A percentile compares a stretch with the other conserved stretches of the same genome.
Conservation (phyloP, 2,797 vertebrate genomes). For the Phalloptychus januarius region DNA sequence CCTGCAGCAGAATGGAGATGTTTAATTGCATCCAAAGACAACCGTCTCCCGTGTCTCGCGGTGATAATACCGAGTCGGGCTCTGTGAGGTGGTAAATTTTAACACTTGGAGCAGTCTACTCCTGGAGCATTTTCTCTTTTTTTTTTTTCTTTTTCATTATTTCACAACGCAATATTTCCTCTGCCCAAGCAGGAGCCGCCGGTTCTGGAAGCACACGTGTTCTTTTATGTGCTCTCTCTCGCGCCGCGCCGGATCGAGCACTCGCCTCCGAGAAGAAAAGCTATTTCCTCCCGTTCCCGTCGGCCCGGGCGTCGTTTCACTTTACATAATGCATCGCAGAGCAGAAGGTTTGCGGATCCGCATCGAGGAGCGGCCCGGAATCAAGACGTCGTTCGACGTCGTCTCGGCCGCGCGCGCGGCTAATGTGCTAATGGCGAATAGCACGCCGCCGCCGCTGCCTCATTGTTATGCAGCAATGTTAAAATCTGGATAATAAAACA, state of each 20-base stretch:
- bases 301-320: slow-evolving; percentile 17
- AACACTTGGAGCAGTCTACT: slow-evolving; percentile 22
- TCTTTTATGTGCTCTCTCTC: slow-evolving; percentile 31
- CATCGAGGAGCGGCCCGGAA: background rate
- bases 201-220: slow-evolving; percentile 1
- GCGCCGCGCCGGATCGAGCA: background rate
- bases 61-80: slow-evolving; percentile 3
- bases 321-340: slow-evolving; percentile 18
- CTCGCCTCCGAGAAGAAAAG: slow-evolving; percentile 13
- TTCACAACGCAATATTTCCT: slow-evolving; percentile 22
- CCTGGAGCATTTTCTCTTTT: slow-evolving; percentile 3
- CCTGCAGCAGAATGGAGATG: slow-evolving; percentile 5
- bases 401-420: background rate
- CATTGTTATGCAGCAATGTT: slow-evolving; percentile 20
- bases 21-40: slow-evolving; percentile 21
- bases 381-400: slow-evolving; percentile 3
- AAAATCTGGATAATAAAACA: slow-evolving; percentile 42
- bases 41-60: slow-evolving; percentile 7
- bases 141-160: slow-evolving; percentile 26
- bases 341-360: background rate
- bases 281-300: slow-evolving; percentile 29
- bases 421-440: slow-evolving; percentile 16
- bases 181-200: slow-evolving; percentile 9
- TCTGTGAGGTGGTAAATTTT: slow-evolving; percentile 19
- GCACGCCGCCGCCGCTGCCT: background rate